Evolutionary conservation across 2,797 vertebrate genomes (phyloP), one percentile per base, ranked within the genome.

Genomic region (Tadarida brasiliensis): DNA sequence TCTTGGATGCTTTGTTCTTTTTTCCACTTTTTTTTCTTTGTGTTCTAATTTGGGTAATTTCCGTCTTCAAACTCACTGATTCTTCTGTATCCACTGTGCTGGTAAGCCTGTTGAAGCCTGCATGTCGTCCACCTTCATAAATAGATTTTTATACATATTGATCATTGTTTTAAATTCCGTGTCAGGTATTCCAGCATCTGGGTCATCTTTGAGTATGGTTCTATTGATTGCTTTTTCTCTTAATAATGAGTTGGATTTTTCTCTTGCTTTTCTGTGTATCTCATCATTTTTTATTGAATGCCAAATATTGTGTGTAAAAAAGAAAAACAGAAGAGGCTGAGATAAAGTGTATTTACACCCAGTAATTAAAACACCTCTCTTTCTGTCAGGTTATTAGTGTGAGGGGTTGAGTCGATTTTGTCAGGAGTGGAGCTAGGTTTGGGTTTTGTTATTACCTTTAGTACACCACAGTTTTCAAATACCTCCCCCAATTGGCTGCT

Each of bases 231-330:
- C 30, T 28, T 80, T 88, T 4, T 67, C 35, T 91, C 24, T 86
- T 73, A 20, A 11, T 76, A 39, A 76, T 82, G 44, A 39, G 16
- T 83, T 90, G 11, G 7, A 5, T 35, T 94, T 88, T 90, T 94
- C 80, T 89, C 51, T 54, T 61, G 19, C 54, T 94, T 94, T 90
- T 80, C 61, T 65, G 7, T 94, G 26, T 47, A 5, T 95, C 15
- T 89, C 4, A 16, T 67, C 77, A 35, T 92, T 92, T 83, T 70
- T 87, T 86, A 76, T 30, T 65, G 28, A 71, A 87, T 93, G 35
- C 39, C 73, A 85, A 28, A 57, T 22, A n/a, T 3, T 76, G 61
- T 87, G 9, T 91, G 16, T 10, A 51, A 67, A 47, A 12, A 4
- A 78, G 17, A 44, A 24, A 19, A 49, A 22, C n/a, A 71, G 28